Base-by-base conservation (phyloP, 2,888 invertebrate species). In the Andrena chrysosceles region DNA sequence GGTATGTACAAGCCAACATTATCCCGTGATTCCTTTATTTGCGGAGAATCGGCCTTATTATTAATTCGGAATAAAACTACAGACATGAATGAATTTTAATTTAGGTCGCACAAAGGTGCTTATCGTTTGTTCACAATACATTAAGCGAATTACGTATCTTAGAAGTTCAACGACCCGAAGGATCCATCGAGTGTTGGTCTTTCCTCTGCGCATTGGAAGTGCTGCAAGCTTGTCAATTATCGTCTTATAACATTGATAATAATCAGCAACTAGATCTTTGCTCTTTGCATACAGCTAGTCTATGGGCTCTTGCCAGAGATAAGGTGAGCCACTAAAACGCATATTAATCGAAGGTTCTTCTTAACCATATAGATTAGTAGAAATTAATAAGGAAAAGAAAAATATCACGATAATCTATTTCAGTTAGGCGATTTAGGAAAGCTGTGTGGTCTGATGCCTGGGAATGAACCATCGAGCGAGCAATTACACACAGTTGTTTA, bases 141-240 rank as follows among this genome's bases (percentile, higher is more conserved):
- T 95, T 98, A 56, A 96, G 97, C 71, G 99, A 99, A 94, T 94
- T 99, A 68, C 95, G 96, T 33, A 95, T 98, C 54, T 95, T 99
- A 26, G 97, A 98, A 92, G 96, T 98, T 31, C 95, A 95, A 67
- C 95, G 96, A 73, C 97, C 97, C 35, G 96, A 96, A 26, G 99
- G 99, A 52, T 97, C 98, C 0, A 95, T 98, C 1, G 96, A 97
- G 48, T 98, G 98, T 93, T 99, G 99, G 99, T 96, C 98, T 77
- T 98, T 98, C 91, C 95, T 99, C 0, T 98, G 98, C 80, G 97
- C 98, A 81, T 95, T 98, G 79, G 99, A 99, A 94, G 97, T 98
- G 0, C 94, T 99, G 72, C 96, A 97, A 68, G 96, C 97, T 1
- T 98, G 98, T 93, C 97, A 97, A 88, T 95, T 95, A 54, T 93